These are phyloP conservation scores for Lissocephala sabroskyi DNA, from an alignment of 2,888 invertebrate species.

Conservation along the genomic window DNA sequence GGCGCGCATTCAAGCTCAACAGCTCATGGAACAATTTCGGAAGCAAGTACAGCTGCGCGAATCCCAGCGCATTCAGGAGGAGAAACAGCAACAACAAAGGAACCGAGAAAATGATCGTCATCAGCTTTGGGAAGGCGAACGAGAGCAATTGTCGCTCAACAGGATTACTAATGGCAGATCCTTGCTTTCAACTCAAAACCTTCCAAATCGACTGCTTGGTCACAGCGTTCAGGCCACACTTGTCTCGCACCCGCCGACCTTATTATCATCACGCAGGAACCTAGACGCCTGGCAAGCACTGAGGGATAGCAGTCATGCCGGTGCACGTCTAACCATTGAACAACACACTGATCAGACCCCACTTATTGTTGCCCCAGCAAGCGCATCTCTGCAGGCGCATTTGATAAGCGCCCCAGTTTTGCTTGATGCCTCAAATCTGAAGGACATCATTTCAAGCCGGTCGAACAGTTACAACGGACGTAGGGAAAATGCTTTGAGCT, in stretches of 20 bases:
- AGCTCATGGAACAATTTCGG: conserved; percentile 68
- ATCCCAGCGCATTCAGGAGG: conserved; percentile 32
- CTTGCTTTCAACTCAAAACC: conserved; percentile 49
- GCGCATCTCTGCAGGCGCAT: conserved; percentile 68
- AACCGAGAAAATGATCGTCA: conserved; percentile 67
- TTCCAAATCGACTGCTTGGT: conserved; percentile 60
- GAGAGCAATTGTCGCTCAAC: conserved; percentile 37
- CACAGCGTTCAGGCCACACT: conserved; percentile 68
- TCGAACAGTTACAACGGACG: conserved; percentile 38
- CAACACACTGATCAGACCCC: conserved; percentile 39
- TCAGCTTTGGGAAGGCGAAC: neutral
- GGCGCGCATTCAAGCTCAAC: conserved; percentile 69
- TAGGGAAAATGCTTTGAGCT: conserved; percentile 42
- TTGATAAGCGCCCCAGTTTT: conserved; percentile 66
- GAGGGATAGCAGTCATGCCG: conserved; percentile 24
- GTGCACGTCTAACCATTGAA: conserved; percentile 53
- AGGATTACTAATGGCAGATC: conserved; percentile 58
- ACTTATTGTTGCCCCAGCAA: conserved; percentile 63
- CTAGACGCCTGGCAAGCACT: conserved; percentile 50
- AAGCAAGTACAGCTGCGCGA: conserved; percentile 59
- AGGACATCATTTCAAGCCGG: conserved; percentile 38
- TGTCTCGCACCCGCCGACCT: conserved; percentile 66
- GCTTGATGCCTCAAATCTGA: conserved; percentile 47
- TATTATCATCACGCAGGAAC: conserved; percentile 55
- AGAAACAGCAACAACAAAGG: conserved; percentile 69